phyloP scores from a whole-genome alignment of 2,797 vertebrate species.

The Todus mexicanus region DNA sequence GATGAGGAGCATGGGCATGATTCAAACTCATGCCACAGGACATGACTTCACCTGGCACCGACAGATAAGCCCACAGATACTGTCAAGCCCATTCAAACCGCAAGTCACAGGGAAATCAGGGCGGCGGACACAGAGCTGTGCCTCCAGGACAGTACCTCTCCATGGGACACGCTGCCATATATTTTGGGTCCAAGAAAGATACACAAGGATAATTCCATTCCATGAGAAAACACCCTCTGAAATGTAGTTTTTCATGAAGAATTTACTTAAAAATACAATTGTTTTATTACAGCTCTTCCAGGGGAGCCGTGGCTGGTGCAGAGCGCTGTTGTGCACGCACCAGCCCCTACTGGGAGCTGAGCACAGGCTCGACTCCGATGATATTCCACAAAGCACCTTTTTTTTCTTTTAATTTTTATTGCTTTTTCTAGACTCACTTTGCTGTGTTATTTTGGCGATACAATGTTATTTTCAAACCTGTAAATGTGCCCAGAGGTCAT shows the following conservation, averaged over 20 bases:
- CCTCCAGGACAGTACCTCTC: neutral
- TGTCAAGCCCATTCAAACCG: neutral
- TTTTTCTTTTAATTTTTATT: neutral
- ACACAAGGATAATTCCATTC: neutral
- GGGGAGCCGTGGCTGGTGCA: neutral
- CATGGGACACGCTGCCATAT: accelerated
- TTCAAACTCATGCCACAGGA: accelerated
- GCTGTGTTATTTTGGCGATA: neutral
- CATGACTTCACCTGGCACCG: neutral
- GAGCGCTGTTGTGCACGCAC: neutral
- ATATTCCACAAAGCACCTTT: neutral
- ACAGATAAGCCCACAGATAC: neutral
- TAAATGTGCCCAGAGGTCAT: neutral
- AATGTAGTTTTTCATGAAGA: neutral
- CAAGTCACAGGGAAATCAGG: neutral
- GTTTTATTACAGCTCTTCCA: neutral
- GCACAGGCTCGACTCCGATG: neutral
- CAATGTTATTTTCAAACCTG: neutral
- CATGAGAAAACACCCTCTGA: neutral
- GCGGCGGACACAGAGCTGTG: neutral
- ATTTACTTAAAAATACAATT: neutral
- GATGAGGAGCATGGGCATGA: neutral
- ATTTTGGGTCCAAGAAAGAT: neutral
- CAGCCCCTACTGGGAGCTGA: neutral
- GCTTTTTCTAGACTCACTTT: neutral